These are phyloP conservation scores for Penaeus chinensis DNA, from an alignment of 1,140 invertebrate genomes.

Conservation along the genomic window DNA sequence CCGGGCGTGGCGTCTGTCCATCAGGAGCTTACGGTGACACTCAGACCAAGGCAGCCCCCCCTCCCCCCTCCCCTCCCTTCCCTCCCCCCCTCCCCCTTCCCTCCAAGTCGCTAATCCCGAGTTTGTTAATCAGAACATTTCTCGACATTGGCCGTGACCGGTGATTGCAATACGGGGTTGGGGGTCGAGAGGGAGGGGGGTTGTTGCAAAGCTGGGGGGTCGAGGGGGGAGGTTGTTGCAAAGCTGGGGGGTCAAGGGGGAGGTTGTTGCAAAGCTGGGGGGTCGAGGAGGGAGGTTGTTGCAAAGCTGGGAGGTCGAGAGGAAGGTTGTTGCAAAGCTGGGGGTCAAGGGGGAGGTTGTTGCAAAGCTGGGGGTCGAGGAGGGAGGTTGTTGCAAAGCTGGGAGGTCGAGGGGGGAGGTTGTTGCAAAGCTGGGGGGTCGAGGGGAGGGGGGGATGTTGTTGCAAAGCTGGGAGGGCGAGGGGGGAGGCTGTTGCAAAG, in stretches of 20 bases:
- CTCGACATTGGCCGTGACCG: no score
- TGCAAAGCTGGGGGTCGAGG: constrained; percentile 2
- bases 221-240: no score
- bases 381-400: not conserved
- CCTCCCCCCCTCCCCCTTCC: not conserved
- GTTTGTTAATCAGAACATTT: no score
- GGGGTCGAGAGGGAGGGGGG: no score
- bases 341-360: not conserved
- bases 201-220: no score
- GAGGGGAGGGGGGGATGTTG: no score
- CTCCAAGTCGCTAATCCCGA: no score
- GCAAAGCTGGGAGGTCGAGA: not conserved
- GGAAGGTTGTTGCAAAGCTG: not conserved
- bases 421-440: no score
- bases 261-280: not conserved
- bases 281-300: not conserved
- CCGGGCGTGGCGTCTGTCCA: constrained; percentile 1
- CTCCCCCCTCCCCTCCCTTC: not conserved
- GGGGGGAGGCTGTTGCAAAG: no score
- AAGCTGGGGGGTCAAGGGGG: not conserved
- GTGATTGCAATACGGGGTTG: no score
- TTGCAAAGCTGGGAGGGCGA: no score
- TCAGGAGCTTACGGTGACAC: not conserved
- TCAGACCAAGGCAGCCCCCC: not conserved
- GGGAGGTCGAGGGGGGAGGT: not conserved